Evolutionary conservation across 2,888 invertebrate species (phyloP).

Genomic region (Nomada fucata): DNA sequence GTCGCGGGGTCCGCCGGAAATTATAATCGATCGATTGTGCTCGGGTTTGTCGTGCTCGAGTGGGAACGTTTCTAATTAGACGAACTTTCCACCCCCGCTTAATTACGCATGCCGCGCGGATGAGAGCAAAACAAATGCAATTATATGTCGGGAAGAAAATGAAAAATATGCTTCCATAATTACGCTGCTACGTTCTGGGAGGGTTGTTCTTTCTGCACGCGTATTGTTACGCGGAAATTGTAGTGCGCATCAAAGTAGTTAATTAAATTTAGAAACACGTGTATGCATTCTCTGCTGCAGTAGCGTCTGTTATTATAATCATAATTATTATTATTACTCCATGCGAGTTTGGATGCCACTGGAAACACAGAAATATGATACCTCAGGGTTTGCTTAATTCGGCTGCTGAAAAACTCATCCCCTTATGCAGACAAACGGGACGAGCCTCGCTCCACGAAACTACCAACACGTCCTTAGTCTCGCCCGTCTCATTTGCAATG

Average conservation of each 20-base stretch:
- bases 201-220: neutral
- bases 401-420: neutral
- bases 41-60: neutral
- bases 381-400: neutral
- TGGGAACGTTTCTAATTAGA: slow-evolving; percentile 11
- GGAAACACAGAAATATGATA: neutral
- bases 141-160: neutral
- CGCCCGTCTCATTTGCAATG: too few relatives aligned
- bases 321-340: neutral
- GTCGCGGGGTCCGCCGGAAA: neutral
- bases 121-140: neutral
- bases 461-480: too few relatives aligned
- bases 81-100: neutral
- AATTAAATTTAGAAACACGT: slow-evolving; percentile 4
- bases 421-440: neutral
- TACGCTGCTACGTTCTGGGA: neutral
- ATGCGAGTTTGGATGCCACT: neutral
- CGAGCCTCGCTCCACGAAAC: neutral
- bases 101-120: neutral
- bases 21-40: neutral
- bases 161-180: slow-evolving; percentile 1
- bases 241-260: neutral
- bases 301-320: neutral
- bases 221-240: neutral
- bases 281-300: too few relatives aligned